phyloP scores from a whole-genome alignment of 1,140 invertebrate genomes.

The Pogonus chalceus region DNA sequence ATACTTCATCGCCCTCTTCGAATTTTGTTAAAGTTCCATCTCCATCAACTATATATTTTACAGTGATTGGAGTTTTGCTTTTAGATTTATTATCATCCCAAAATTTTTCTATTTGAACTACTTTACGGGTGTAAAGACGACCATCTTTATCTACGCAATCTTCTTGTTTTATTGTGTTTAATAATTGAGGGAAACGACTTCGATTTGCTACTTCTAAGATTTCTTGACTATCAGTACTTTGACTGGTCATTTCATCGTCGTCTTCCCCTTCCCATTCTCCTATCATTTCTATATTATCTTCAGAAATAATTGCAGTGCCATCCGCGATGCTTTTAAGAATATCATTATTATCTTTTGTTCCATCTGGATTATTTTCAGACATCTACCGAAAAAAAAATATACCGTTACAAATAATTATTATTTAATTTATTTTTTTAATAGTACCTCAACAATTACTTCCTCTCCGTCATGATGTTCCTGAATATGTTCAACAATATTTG shows the following conservation, averaged over 20 bases:
- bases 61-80: conserved; percentile 9
- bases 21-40: conserved; percentile 16
- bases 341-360: neutral
- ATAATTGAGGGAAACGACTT: conserved; percentile 22
- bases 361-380: neutral
- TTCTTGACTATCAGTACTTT: conserved; percentile 6
- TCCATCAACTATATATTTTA: conserved; percentile 15
- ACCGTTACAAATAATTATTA: conserved; percentile 8
- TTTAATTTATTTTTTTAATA: neutral
- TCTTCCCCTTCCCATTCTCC: conserved; percentile 3
- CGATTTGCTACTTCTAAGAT: conserved; percentile 5
- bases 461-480: conserved; percentile 53
- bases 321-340: neutral
- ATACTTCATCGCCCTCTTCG: conserved; percentile 12
- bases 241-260: neutral
- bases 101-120: conserved; percentile 45
- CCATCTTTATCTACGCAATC: conserved; percentile 41
- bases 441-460: conserved; percentile 50
- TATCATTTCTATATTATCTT: neutral
- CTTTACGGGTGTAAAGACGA: conserved; percentile 39
- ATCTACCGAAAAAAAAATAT: conserved; percentile 15
- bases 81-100: conserved; percentile 31
- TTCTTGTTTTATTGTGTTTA: conserved; percentile 39
- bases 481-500: conserved; percentile 52
- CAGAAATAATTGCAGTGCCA: neutral